phyloP scores from a whole-genome alignment of 2,888 invertebrate genomes.

The Taenaris catops region DNA sequence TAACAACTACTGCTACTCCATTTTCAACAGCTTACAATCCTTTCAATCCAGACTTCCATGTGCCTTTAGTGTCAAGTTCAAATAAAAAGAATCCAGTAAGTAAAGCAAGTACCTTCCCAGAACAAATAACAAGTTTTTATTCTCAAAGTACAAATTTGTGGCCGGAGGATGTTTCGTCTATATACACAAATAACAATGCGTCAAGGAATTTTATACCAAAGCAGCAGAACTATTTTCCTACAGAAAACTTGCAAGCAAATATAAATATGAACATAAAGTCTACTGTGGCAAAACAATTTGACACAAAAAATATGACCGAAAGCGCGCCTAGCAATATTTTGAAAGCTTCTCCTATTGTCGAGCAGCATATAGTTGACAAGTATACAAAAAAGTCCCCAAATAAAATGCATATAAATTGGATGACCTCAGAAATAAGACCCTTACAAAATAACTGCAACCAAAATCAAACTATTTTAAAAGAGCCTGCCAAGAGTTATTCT shows the following conservation, averaged over 20 bases:
- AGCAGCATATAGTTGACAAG: conserved; percentile 51
- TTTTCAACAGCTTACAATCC: conserved; percentile 64
- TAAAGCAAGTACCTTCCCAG: conserved; percentile 55
- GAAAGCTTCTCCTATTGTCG: conserved; percentile 41
- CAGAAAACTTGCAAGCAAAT: conserved; percentile 43
- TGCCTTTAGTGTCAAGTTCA: conserved; percentile 54
- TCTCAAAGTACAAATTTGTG: conserved; percentile 64
- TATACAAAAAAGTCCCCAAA: conserved; percentile 65
- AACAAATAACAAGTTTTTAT: conserved; percentile 65
- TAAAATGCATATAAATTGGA: conserved; percentile 75
- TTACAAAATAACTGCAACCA: conserved; percentile 55
- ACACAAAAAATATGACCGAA: conserved; percentile 42
- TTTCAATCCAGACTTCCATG: conserved; percentile 69
- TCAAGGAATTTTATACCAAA: conserved; percentile 48
- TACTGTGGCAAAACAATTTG: conserved; percentile 46
- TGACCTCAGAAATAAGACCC: conserved; percentile 70
- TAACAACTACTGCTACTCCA: conserved; percentile 50
- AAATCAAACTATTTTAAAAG: conserved; percentile 45
- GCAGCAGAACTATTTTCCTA: conserved; percentile 51
- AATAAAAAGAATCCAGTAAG: conserved; percentile 52
- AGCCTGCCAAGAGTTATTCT: conserved; percentile 45
- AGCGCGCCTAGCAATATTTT: conserved; percentile 33
- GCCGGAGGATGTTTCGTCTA: conserved; percentile 60
- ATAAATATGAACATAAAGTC: conserved; percentile 39
- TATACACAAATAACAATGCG: conserved; percentile 54